Evolutionary conservation across 2,888 invertebrate genomes (phyloP).

Genomic region (Cheilosia impressa): DNA sequence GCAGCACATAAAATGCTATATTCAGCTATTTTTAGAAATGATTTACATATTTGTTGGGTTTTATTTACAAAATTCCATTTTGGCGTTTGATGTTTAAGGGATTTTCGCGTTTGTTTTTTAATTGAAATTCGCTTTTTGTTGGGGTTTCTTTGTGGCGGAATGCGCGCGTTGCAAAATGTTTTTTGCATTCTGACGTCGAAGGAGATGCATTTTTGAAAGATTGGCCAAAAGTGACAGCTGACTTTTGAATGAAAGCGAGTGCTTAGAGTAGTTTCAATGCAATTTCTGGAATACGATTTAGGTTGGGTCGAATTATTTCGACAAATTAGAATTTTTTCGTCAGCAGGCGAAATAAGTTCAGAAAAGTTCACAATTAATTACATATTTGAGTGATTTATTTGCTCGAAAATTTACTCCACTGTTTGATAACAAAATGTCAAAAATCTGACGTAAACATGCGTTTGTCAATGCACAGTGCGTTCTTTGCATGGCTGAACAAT

Average conservation of each 20-base stretch:
- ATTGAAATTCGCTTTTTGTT: slow-evolving; percentile 15
- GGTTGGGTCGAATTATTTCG: too few species aligned
- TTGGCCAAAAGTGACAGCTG: slow-evolving; percentile 3
- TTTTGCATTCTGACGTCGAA: neutral
- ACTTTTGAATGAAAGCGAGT: neutral
- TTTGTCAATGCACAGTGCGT: too few species aligned
- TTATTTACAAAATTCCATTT: slow-evolving; percentile 39
- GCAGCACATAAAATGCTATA: slow-evolving; percentile 21
- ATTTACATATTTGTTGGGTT: slow-evolving; percentile 58
- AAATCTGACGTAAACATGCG: too few species aligned
- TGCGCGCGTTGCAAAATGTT: neutral
- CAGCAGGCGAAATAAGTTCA: too few species aligned
- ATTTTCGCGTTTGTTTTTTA: slow-evolving; percentile 35
- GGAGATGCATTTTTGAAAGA: slow-evolving; percentile 3
- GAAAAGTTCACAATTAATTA: too few species aligned
- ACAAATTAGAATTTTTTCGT: too few species aligned
- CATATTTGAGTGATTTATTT: too few species aligned
- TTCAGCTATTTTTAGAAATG: slow-evolving; percentile 68
- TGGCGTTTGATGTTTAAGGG: slow-evolving; percentile 50
- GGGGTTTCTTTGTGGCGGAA: slow-evolving; percentile 2
- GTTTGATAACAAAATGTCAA: too few species aligned
- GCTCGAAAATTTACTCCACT: too few species aligned
- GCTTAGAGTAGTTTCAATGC: too few species aligned
- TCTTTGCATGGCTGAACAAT: too few species aligned
- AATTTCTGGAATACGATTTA: too few species aligned